Evolutionary conservation across 2,113 vertebrate species (phyloP).

Genomic region (Puntigrus tetrazona): DNA sequence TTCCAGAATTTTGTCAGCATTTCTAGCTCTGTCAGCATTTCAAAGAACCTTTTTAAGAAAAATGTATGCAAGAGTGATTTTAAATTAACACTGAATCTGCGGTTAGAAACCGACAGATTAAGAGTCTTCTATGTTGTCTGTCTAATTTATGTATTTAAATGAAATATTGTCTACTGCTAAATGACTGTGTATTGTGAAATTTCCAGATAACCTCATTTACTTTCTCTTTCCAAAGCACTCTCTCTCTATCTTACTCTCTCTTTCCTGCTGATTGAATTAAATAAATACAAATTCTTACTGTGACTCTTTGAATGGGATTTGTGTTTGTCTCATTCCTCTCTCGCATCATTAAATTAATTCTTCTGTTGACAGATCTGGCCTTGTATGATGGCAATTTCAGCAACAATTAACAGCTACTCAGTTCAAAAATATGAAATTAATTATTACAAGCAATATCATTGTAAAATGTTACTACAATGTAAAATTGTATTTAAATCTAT

Average conservation of each 20-base stretch:
- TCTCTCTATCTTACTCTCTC: conserved; percentile 14
- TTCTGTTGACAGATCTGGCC: not conserved
- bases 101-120: conserved; percentile 50
- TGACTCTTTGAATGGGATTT: not conserved
- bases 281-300: conserved; percentile 30
- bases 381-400: not conserved
- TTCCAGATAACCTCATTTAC: conserved; percentile 17
- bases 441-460: not conserved
- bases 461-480: not conserved
- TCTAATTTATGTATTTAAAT: conserved; percentile 71
- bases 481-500: not conserved
- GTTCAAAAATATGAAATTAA: not conserved
- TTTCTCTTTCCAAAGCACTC: conserved; percentile 30
- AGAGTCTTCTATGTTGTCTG: conserved; percentile 43
- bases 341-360: not conserved
- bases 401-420: not conserved
- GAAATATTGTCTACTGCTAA: conserved; percentile 54
- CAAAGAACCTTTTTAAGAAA: conserved; percentile 34
- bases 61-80: conserved; percentile 44
- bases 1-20: conserved; percentile 46
- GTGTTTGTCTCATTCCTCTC: not conserved
- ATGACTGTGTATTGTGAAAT: conserved; percentile 50
- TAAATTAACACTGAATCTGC: conserved; percentile 55
- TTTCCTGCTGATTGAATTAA: conserved; percentile 30
- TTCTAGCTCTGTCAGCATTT: conserved; percentile 43